Percentiles rank a stretch among this genome's conserved stretches.
These are phyloP conservation scores for Trachelus troglodyta DNA, from an alignment of 2,888 invertebrate species.

Conservation along the genomic window DNA sequence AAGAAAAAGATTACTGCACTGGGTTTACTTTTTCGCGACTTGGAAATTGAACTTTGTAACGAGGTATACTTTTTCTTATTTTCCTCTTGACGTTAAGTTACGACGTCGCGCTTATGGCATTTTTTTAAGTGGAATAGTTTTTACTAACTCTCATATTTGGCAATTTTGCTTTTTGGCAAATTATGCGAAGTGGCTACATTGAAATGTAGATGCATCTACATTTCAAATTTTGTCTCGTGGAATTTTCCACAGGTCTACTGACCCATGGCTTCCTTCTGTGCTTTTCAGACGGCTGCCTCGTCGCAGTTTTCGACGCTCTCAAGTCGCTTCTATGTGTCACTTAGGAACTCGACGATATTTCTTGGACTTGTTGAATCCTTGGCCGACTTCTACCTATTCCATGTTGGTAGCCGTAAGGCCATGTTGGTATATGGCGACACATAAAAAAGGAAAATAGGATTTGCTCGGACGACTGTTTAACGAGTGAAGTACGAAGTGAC, in stretches of 20 bases:
- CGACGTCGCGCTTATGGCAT: not conserved
- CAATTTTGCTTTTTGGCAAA: not conserved
- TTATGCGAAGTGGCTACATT: not conserved
- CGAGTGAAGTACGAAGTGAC: too few relatives aligned
- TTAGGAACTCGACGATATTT: conserved; percentile 2
- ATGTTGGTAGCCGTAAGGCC: not conserved
- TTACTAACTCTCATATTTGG: not conserved
- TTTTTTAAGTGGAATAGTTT: not conserved
- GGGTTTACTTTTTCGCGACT: too few relatives aligned
- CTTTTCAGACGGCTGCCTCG: not conserved
- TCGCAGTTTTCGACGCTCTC: not conserved
- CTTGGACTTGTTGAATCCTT: conserved; percentile 10
- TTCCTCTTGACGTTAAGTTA: too few relatives aligned
- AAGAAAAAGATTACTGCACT: too few relatives aligned
- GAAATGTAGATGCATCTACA: not conserved
- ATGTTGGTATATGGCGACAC: not conserved
- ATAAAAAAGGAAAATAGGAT: too few relatives aligned
- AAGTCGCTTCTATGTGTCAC: not conserved
- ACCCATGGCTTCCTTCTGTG: not conserved
- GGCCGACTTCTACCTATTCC: not conserved
- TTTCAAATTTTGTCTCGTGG: not conserved
- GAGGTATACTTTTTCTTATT: too few relatives aligned
- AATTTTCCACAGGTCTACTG: not conserved
- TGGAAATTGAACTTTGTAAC: too few relatives aligned
- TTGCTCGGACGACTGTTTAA: too few relatives aligned